Evolutionary conservation across 1,140 invertebrate genomes (phyloP), one percentile per base, ranked within the genome.

Genomic region (Zaprionus lachaisei): DNA sequence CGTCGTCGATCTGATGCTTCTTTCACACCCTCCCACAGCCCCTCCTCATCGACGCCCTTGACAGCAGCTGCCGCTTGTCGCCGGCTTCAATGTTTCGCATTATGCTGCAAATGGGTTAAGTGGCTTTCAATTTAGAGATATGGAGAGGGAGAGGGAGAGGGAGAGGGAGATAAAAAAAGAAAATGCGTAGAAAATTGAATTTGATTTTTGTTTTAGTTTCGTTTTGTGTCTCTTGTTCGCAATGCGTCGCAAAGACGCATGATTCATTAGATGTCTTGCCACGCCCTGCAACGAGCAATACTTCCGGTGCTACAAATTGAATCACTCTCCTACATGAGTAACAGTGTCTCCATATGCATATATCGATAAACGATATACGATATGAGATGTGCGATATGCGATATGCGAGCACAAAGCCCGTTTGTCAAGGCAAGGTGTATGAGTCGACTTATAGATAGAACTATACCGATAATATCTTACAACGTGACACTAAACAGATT

Each of bases 61-160:
- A 11, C 58, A 76, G 57, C 61, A 62, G 51, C 44, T 26, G 75
- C 57, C 64, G 75, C 57, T 68, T 69, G 64, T 70, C 69, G 77
- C 56, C 70, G 57, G 74, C 58, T 67, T 67, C 61, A 84, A 73
- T 87, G 75, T 84, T 87, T 84, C 75, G 84, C 83, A 87, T 84
- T 87, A 87, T 89, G 81, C 79, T 73, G 64, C 56, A 89, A 89
- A 85, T 89, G 79, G 84, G 84, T 90, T 89, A 89, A 89, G 84
- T 89, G 85, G 75, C 82, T 89, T 90, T 90, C 75, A 84, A 90
- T 84, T 81, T 80, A 69, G 69, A 87, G 44, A 80, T 44, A 11
- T n/a, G 5, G 2, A 55, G 5, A 55, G 14, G 41, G 20, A 22
- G 17, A 11, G 20, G 20, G 20, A 20, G 9, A 4, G 15, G 7